Base-by-base conservation (phyloP, 92 coral and sea anemone species). In the Pocillopora grandis region DNA sequence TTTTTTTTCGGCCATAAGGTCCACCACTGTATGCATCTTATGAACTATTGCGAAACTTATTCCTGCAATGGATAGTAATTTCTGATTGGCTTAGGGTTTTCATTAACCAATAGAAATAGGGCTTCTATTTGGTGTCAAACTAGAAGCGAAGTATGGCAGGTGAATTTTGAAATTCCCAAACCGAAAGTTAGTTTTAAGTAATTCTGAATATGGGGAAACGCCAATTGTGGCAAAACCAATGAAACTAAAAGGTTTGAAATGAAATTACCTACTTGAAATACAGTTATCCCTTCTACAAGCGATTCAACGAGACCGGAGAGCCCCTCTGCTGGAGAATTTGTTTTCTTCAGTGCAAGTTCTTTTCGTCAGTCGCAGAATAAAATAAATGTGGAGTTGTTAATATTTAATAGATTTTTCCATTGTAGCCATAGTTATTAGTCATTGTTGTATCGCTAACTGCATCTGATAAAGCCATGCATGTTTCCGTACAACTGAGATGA, bases 1-100 rank as follows among this genome's bases (percentile, higher is more conserved):
- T 75, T 86, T 90, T 72, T 82, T 82, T 31, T 92, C 90, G 73
- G 98, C 91, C 95, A 95, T 95, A 71, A 90, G 80, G 49, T 76
- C 87, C 68, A 84, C 79, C 17, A 78, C 89, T 35, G 92, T 82
- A 67, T 84, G 85, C 92, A 90, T 90, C 59, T 35, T 81, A 27
- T 21, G 58, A 35, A 12, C 59, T 58, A 1, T 48, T 72, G 74
- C 20, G 48, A 35, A 60, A 10, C 10, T 62, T 42, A 36, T n/a
- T 36, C 18, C 6, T 3, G 62, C 27, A 68, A 80, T 85, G 62
- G 80, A 85, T 80, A 83, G 84, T 65, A 62, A 52, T 57, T 58
- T 57, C 11, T 80, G 83, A 89, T 89, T 89, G 93, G 91, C 14
- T 59, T 31, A 42, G 6, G 5, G 20, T 8, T 17, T 1, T 10